Evolutionary conservation across 1,140 invertebrate species (phyloP).

Genomic region (Drosophila pseudoananassae): DNA sequence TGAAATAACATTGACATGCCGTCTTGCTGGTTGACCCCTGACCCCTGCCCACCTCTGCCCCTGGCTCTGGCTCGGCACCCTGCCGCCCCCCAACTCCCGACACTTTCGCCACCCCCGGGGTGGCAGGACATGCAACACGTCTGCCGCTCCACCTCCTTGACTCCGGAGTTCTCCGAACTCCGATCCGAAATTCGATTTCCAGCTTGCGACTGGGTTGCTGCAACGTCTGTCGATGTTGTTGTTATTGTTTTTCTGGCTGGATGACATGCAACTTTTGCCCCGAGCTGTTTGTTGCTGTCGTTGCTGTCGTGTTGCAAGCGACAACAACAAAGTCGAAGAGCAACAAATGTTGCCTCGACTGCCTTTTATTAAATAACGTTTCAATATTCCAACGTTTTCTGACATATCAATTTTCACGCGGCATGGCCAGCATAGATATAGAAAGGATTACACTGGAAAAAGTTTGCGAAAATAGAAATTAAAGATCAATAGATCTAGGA

Average conservation of each 20-base stretch:
- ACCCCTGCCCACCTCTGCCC: slow-evolving; percentile 23
- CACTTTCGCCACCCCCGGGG: slow-evolving; percentile 15
- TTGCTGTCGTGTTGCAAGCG: slow-evolving; percentile 60
- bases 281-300: slow-evolving; percentile 62
- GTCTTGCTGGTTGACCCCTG: slow-evolving; percentile 61
- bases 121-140: slow-evolving; percentile 67
- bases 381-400: slow-evolving; percentile 79
- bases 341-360: slow-evolving; percentile 52
- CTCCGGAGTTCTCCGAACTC: slow-evolving; percentile 36
- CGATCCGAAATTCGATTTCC: slow-evolving; percentile 75
- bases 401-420: slow-evolving; percentile 78
- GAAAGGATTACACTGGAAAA: slow-evolving; percentile 28
- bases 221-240: slow-evolving; percentile 55
- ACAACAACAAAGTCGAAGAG: slow-evolving; percentile 48
- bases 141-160: slow-evolving; percentile 10
- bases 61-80: neutral
- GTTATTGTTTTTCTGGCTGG: slow-evolving; percentile 34
- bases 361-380: slow-evolving; percentile 77
- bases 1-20: slow-evolving; percentile 81
- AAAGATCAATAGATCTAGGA: too few species aligned
- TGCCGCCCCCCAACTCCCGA: neutral
- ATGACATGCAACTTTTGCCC: slow-evolving; percentile 77
- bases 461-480: too few species aligned
- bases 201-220: slow-evolving; percentile 64
- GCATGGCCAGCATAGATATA: slow-evolving; percentile 43